These are phyloP conservation scores for Bombus superbus DNA, from an alignment of 1,140 invertebrate genomes.

Conservation along the genomic window DNA sequence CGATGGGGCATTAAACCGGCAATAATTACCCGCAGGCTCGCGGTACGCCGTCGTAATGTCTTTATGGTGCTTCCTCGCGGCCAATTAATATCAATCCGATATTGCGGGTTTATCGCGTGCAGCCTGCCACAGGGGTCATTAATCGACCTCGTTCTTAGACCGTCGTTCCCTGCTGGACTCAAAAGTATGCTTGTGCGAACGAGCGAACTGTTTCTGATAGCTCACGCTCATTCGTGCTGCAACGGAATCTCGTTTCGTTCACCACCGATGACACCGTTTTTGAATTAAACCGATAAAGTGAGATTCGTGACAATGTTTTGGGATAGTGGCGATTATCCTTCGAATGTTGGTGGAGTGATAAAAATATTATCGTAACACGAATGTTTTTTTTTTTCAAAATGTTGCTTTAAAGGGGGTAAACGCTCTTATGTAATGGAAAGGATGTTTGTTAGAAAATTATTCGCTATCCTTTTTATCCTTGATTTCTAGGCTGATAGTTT, in stretches of 20 bases:
- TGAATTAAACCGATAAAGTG: background rate
- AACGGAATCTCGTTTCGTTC: background rate
- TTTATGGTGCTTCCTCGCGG: slow-evolving; percentile 67
- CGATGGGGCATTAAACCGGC: slow-evolving; percentile 68
- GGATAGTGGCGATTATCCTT: background rate
- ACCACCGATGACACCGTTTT: background rate
- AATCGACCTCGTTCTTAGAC: slow-evolving; percentile 50
- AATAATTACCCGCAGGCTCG: slow-evolving; percentile 67
- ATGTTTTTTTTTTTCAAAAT: too few relatives aligned
- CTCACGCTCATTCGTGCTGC: background rate
- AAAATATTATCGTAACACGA: background rate
- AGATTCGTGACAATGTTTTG: background rate
- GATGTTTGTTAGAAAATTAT: background rate
- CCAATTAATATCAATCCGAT: slow-evolving; percentile 72
- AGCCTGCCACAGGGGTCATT: slow-evolving; percentile 43
- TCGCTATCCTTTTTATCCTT: too few relatives aligned
- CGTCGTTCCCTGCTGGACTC: background rate
- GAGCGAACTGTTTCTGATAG: background rate
- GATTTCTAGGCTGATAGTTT: too few relatives aligned
- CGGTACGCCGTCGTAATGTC: slow-evolving; percentile 67
- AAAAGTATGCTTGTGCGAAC: background rate
- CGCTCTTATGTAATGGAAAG: background rate
- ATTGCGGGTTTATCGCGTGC: slow-evolving; percentile 66
- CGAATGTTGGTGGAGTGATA: background rate
- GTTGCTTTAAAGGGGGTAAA: too few relatives aligned